These are phyloP conservation scores for Cydia strobilella DNA, from an alignment of 1,140 invertebrate species.

Conservation along the genomic window DNA sequence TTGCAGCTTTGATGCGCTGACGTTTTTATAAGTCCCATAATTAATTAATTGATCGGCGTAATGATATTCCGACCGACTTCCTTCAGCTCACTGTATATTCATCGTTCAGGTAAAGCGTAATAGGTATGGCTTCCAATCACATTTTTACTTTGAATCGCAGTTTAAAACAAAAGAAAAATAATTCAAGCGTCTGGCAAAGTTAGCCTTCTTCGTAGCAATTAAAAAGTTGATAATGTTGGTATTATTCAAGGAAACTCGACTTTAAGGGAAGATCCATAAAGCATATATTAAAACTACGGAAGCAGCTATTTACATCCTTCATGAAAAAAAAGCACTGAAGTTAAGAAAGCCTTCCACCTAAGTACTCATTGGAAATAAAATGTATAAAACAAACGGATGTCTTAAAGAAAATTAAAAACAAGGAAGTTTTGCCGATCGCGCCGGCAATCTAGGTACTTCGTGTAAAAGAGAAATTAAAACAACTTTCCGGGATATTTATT, in stretches of 20 bases:
- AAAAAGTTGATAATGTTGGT: conserved; percentile 66
- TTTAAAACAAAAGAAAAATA: conserved; percentile 51
- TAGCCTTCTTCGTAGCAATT: conserved; percentile 66
- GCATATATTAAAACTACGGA: conserved; percentile 54
- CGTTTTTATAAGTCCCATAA: conserved; percentile 2
- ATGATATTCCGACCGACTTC: background rate
- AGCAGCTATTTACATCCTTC: conserved; percentile 55
- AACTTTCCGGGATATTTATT: conserved; percentile 78
- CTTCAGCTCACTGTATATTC: conserved; percentile 1
- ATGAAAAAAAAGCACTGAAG: conserved; percentile 65
- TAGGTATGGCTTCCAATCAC: conserved; percentile 21
- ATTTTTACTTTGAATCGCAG: conserved; percentile 33
- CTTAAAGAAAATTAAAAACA: conserved; percentile 79
- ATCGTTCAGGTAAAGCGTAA: conserved; percentile 5
- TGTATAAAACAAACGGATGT: conserved; percentile 70
- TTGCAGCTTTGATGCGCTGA: background rate
- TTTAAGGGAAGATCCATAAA: conserved; percentile 52
- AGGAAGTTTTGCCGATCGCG: conserved; percentile 74
- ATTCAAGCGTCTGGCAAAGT: conserved; percentile 61
- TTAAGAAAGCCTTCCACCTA: conserved; percentile 71
- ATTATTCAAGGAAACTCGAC: conserved; percentile 48
- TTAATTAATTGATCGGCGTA: background rate
- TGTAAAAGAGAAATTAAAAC: conserved; percentile 79
- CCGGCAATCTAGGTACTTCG: conserved; percentile 68
- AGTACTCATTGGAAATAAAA: conserved; percentile 70